Evolutionary conservation across 92 coral and sea anemone species (phyloP).

Genomic region (Umimayanthus chanpuru): DNA sequence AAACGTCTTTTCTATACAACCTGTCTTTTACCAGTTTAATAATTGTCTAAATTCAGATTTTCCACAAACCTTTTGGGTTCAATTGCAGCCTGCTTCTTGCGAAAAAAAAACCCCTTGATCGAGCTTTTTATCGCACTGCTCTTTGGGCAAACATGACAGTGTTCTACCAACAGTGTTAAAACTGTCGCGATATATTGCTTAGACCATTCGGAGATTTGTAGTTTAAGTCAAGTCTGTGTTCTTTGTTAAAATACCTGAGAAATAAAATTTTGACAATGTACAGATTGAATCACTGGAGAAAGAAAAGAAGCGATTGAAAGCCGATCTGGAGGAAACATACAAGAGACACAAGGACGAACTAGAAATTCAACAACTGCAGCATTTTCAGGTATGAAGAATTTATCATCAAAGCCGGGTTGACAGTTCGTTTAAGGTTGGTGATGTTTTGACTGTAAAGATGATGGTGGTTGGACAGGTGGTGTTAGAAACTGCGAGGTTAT

Average conservation of each 20-base stretch:
- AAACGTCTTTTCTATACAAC: background rate
- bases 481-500: background rate
- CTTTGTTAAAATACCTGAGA: background rate
- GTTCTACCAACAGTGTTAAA: no score
- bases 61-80: background rate
- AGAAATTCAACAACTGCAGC: constrained; percentile 96
- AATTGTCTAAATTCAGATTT: no score
- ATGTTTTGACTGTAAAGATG: background rate
- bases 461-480: background rate
- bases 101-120: background rate
- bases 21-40: no score
- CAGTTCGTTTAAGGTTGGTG: no score
- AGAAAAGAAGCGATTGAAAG: constrained; percentile 88
- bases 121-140: background rate
- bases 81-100: background rate
- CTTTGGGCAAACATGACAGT: no score
- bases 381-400: no score
- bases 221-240: background rate
- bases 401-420: no score
- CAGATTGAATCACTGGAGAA: constrained; percentile 83
- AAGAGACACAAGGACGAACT: constrained; percentile 94
- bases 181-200: no score
- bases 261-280: background rate
- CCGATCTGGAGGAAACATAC: constrained; percentile 88
- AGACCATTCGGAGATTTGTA: background rate